phyloP scores from a whole-genome alignment of 2,113 vertebrate genomes.

The Castor canadensis region DNA sequence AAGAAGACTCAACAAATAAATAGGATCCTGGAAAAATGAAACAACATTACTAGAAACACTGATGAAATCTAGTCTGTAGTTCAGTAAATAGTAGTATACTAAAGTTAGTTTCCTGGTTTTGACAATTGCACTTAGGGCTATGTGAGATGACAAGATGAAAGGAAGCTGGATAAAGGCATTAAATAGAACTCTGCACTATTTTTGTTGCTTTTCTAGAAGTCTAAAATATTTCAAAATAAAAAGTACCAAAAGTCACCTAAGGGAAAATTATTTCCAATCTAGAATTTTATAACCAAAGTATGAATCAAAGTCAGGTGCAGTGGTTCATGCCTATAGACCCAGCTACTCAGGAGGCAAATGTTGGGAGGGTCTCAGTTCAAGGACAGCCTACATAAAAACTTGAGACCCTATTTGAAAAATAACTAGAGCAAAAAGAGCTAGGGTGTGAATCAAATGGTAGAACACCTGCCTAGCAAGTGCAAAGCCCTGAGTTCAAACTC shows the following conservation, averaged over 20 bases:
- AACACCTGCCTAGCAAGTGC: too few species aligned
- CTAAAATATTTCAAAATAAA: not conserved
- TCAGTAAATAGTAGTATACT: not conserved
- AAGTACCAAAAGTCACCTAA: not conserved
- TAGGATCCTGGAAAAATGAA: not conserved
- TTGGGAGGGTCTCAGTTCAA: too few species aligned
- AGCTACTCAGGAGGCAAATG: too few species aligned
- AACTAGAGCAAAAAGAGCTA: too few species aligned
- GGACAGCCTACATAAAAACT: too few species aligned
- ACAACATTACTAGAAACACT: not conserved
- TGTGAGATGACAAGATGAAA: not conserved
- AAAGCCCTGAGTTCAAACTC: too few species aligned
- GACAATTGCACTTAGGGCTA: not conserved
- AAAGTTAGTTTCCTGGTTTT: not conserved
- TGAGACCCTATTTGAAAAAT: too few species aligned
- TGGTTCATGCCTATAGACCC: too few species aligned
- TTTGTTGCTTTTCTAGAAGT: not conserved
- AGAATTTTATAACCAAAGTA: not conserved
- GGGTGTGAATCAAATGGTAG: too few species aligned
- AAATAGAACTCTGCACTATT: not conserved
- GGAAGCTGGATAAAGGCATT: not conserved
- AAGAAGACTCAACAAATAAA: not conserved
- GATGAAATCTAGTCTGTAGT: not conserved
- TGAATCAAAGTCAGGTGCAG: too few species aligned
- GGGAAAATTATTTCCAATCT: not conserved